These are phyloP conservation scores for Cephalopachus bancanus DNA, from an alignment of 2,797 vertebrate genomes.

Conservation along the genomic window DNA sequence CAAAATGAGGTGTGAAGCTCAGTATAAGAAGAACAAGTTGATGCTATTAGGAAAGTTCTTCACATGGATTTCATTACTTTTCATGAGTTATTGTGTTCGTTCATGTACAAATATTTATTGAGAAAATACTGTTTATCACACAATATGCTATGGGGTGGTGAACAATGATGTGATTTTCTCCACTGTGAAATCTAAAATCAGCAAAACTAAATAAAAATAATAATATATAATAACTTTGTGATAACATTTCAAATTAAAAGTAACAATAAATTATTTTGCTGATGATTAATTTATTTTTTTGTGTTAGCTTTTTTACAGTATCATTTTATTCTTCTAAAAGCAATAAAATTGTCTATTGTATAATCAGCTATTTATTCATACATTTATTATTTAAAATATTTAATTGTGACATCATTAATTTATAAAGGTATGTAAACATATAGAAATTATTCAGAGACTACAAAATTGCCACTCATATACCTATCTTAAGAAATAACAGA, in stretches of 20 bases:
- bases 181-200: background rate
- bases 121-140: background rate
- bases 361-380: background rate
- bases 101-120: conserved; percentile 4
- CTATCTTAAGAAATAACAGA: background rate
- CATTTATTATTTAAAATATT: background rate
- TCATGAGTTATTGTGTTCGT: background rate
- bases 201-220: background rate
- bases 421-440: background rate
- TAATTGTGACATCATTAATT: background rate
- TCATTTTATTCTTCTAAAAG: background rate
- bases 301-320: background rate
- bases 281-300: background rate
- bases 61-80: background rate
- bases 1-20: background rate
- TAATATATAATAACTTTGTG: background rate
- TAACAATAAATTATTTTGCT: background rate
- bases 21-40: background rate
- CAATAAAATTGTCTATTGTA: background rate
- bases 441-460: background rate
- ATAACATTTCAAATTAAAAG: background rate
- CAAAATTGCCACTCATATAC: background rate
- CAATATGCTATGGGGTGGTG: background rate
- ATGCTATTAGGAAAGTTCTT: background rate
- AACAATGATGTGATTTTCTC: background rate